Evolutionary conservation across 2,797 vertebrate genomes (phyloP), one percentile per base, ranked within the genome.

Genomic region (Sebastes nivosus): DNA sequence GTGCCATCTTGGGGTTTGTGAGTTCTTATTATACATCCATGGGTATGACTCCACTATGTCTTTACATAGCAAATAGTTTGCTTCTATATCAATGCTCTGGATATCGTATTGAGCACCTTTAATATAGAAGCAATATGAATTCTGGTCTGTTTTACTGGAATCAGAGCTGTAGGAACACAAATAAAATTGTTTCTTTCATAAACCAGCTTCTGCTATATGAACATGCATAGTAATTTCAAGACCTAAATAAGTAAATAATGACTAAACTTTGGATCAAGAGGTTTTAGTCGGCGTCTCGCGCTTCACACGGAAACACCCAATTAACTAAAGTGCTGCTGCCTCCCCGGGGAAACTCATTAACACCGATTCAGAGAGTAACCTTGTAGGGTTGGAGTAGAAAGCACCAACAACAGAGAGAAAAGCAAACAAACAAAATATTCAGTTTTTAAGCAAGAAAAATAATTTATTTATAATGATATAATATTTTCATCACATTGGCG

Each of bases 401-500:
- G n/a, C 36, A 60, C 20, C 50, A 70, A 71, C 12, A 80, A 34
- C 75, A 73, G 9, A 16, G 12, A 46, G 13, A 2, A 63, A 69
- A 75, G 22, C 42, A 61, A 75, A 66, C 25, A 73, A 69, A 36
- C 27, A 32, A 82, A 72, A 65, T n/a, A 52, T n/a, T 58, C 10
- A 20, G 81, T 83, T 81, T 85, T 92, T 95, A 95, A 91, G 93
- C 95, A 96, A 95, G 94, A 96, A 96, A 96, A 96, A 96, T 96
- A 96, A 96, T 96, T 96, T 96, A 96, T 96, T 96, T 93, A 93
- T 92, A 94, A 93, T 89, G 94, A 95, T 95, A 95, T 94, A 93
- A 95, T 94, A 85, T 93, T 95, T 95, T 94, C 91, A 95, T 91
- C 92, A 95, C 94, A 94, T 81, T 91, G 93, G 94, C 92, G 92